Percentiles rank a stretch among this genome's conserved stretches.
These are phyloP conservation scores for Amiota mariae DNA, from an alignment of 2,888 invertebrate species.

Conservation along the genomic window DNA sequence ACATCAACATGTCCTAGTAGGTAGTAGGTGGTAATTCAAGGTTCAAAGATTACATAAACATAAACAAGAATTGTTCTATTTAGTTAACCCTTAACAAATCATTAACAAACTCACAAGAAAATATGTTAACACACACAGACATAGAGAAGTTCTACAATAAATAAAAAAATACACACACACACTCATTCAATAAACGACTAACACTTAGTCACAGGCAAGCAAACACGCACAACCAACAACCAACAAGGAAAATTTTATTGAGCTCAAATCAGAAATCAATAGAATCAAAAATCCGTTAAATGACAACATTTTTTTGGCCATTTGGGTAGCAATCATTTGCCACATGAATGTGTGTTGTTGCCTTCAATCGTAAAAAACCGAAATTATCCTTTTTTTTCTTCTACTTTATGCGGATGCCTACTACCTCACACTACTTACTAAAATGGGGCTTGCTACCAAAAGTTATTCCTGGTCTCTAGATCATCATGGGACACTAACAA, in stretches of 20 bases:
- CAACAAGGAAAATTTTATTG: slow-evolving; percentile 37
- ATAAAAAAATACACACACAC: slow-evolving; percentile 1
- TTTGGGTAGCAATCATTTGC: slow-evolving; percentile 23
- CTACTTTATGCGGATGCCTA: not conserved
- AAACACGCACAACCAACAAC: not conserved
- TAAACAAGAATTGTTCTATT: not conserved
- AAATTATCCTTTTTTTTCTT: slow-evolving; percentile 16
- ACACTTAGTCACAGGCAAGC: slow-evolving; percentile 12
- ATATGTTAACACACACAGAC: not conserved
- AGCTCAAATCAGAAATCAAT: slow-evolving; percentile 59
- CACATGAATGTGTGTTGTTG: slow-evolving; percentile 19
- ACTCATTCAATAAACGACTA: not conserved
- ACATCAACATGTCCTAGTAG: too few species aligned
- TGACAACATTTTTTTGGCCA: slow-evolving; percentile 43
- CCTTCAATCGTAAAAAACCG: slow-evolving; percentile 19
- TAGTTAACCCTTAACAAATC: slow-evolving; percentile 19
- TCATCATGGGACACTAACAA: too few species aligned
- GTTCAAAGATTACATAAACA: not conserved
- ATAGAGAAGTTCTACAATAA: not conserved
- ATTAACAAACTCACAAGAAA: not conserved
- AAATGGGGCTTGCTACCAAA: not conserved
- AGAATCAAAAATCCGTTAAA: slow-evolving; percentile 52
- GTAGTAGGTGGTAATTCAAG: not conserved
- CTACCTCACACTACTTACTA: too few species aligned
- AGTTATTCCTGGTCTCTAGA: too few species aligned